phyloP scores from a whole-genome alignment of 2,113 vertebrate species.

The Buteo buteo region DNA sequence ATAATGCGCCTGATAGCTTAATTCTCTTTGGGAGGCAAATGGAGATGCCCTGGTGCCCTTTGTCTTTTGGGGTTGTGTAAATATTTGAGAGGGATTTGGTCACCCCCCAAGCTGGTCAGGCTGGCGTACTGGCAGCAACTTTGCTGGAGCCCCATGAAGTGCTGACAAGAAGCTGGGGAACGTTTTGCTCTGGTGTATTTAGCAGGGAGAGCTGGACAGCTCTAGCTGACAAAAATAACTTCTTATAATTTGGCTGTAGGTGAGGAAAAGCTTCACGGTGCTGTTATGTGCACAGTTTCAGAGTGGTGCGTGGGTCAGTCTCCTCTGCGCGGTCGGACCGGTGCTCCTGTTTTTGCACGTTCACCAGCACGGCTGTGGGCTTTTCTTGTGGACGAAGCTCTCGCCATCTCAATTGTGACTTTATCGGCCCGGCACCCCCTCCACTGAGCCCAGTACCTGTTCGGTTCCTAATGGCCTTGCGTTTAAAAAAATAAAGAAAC shows the following conservation, averaged over 20 bases:
- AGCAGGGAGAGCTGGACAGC: neutral
- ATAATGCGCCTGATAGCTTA: neutral
- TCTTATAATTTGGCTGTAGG: neutral
- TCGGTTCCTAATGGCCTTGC: neutral
- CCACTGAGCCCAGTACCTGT: neutral
- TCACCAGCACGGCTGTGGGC: no score
- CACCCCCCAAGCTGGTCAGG: neutral
- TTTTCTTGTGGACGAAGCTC: neutral
- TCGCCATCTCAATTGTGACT: accelerated
- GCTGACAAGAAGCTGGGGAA: neutral
- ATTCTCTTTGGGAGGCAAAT: neutral
- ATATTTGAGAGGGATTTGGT: neutral
- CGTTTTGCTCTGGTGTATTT: accelerated
- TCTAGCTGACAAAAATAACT: neutral
- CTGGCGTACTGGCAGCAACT: neutral
- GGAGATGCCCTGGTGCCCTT: neutral
- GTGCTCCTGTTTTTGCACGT: accelerated
- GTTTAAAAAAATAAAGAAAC: neutral
- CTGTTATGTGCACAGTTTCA: accelerated
- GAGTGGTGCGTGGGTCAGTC: accelerated
- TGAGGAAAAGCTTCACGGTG: neutral
- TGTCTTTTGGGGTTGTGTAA: neutral
- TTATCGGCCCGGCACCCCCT: neutral
- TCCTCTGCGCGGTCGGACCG: neutral
- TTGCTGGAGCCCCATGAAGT: neutral